Evolutionary conservation across 2,797 vertebrate species (phyloP).

Genomic region (Allobates femoralis): DNA sequence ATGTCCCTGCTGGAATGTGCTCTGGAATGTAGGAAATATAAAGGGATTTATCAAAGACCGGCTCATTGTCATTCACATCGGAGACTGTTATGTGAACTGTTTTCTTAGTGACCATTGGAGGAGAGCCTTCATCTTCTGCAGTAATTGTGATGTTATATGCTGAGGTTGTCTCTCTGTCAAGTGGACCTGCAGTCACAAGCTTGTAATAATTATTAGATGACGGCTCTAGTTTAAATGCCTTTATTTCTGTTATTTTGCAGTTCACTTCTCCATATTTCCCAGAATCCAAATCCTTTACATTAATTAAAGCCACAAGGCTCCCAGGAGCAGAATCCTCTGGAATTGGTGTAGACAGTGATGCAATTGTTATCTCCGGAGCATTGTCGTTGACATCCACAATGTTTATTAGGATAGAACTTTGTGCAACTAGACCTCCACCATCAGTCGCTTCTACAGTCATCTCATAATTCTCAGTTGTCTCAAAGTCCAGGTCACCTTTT

Average conservation of each 20-base stretch:
- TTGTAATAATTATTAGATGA: constrained; percentile 88
- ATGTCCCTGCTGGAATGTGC: background rate
- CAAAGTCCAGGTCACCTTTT: constrained; percentile 74
- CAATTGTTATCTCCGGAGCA: constrained; percentile 68
- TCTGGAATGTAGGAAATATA: background rate
- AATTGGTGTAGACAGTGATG: constrained; percentile 84
- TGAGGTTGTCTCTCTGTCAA: constrained; percentile 83
- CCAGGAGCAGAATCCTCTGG: constrained; percentile 83
- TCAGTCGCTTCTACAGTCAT: constrained; percentile 78
- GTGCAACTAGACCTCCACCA: constrained; percentile 71
- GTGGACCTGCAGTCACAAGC: constrained; percentile 78
- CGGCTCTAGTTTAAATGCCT: constrained; percentile 84
- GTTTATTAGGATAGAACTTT: constrained; percentile 76
- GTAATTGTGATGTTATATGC: constrained; percentile 23
- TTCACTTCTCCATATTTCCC: constrained; percentile 86
- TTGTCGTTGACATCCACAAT: constrained; percentile 71
- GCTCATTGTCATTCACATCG: constrained; percentile 25
- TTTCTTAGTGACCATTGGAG: constrained; percentile 12
- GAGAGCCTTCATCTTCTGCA: constrained; percentile 1
- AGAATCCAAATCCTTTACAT: constrained; percentile 85
- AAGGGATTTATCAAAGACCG: background rate
- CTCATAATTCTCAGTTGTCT: constrained; percentile 74
- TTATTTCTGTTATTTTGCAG: constrained; percentile 77
- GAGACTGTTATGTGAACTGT: background rate
- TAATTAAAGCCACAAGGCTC: constrained; percentile 89